Percentiles rank a stretch among this genome's conserved stretches.
phyloP scores from a whole-genome alignment of 2,888 invertebrate species.

The Thera obeliscata region DNA sequence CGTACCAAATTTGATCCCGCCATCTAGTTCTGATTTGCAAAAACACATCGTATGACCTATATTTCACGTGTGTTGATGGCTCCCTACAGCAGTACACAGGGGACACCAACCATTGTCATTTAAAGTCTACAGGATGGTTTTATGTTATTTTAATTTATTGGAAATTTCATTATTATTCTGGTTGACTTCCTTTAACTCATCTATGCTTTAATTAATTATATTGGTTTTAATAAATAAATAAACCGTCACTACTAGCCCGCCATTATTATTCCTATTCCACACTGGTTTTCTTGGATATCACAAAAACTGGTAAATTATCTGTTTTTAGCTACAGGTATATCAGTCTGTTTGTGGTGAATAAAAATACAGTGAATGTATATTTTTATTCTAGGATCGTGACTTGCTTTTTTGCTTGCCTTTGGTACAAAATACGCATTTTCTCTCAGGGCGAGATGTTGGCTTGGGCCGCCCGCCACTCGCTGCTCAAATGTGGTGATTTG shows the following conservation, averaged over 20 bases:
- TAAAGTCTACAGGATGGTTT: no score
- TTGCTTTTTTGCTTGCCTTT: slow-evolving; percentile 15
- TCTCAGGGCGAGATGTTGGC: slow-evolving; percentile 46
- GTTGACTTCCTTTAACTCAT: no score
- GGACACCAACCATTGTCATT: neutral
- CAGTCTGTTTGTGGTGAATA: neutral
- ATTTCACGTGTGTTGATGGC: neutral
- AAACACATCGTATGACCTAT: neutral
- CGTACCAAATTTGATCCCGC: slow-evolving; percentile 1
- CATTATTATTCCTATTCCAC: no score
- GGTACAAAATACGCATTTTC: slow-evolving; percentile 42
- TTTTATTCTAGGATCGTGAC: slow-evolving; percentile 12
- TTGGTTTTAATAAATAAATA: no score
- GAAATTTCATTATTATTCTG: no score
- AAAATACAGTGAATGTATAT: neutral
- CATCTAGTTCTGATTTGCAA: slow-evolving; percentile 6
- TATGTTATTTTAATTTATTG: no score
- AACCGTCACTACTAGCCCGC: no score
- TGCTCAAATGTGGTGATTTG: slow-evolving; percentile 61
- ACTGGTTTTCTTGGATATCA: no score
- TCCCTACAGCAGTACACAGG: neutral
- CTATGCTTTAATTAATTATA: no score
- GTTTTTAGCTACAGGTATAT: no score
- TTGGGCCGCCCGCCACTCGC: slow-evolving; percentile 45
- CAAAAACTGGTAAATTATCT: no score